These are phyloP conservation scores for Pelobates cultripes DNA, from an alignment of 2,797 vertebrate genomes.

Conservation along the genomic window DNA sequence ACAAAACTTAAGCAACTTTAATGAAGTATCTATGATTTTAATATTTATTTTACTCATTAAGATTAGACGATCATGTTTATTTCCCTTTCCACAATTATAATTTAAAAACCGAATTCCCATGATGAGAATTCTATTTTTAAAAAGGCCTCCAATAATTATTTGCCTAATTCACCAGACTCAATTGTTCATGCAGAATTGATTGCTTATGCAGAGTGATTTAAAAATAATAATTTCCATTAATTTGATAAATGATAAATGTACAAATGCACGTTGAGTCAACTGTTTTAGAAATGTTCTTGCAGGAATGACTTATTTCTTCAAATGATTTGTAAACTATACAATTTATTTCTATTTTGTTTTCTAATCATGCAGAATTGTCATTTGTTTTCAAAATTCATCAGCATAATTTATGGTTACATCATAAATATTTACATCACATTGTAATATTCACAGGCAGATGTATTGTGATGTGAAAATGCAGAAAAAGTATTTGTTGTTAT, in stretches of 20 bases:
- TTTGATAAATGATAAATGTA: neutral
- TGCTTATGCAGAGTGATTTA: slow-evolving; percentile 48
- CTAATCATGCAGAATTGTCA: too few relatives aligned
- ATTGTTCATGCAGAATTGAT: slow-evolving; percentile 59
- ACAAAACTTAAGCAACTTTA: too few relatives aligned
- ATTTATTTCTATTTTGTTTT: too few relatives aligned
- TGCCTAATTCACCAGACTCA: slow-evolving; percentile 60
- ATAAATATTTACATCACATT: too few relatives aligned
- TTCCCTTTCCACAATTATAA: neutral
- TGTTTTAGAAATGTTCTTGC: neutral
- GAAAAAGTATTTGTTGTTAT: too few relatives aligned
- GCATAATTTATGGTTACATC: too few relatives aligned
- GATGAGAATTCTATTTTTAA: neutral
- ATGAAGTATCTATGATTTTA: neutral
- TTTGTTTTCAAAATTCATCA: too few relatives aligned
- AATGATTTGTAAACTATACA: too few relatives aligned
- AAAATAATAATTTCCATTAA: neutral
- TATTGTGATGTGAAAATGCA: too few relatives aligned
- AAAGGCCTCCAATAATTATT: slow-evolving; percentile 49
- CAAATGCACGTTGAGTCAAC: neutral
- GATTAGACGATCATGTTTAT: neutral
- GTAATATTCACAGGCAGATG: too few relatives aligned
- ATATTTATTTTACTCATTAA: neutral
- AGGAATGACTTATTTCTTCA: too few relatives aligned
- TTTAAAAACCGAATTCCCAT: neutral